Evolutionary conservation across 2,797 vertebrate genomes (phyloP).

Genomic region (Geotrypetes seraphini): DNA sequence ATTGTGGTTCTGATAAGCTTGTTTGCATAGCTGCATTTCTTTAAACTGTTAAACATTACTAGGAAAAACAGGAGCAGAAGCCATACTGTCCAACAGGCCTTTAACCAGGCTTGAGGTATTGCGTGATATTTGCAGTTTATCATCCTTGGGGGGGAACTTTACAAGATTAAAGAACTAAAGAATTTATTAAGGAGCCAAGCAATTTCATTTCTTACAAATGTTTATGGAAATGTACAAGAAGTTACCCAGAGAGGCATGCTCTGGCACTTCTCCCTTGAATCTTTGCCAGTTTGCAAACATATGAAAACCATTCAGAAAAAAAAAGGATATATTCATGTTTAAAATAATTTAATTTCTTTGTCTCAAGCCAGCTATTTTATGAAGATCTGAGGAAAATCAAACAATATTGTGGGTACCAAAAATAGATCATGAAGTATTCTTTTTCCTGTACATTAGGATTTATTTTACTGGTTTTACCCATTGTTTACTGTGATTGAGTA

Average conservation of each 20-base stretch:
- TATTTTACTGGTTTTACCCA: no score
- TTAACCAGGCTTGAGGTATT: slow-evolving; percentile 29
- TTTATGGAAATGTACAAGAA: slow-evolving; percentile 42
- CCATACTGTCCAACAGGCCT: slow-evolving; percentile 17
- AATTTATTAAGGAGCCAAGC: slow-evolving; percentile 22
- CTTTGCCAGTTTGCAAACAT: slow-evolving; percentile 34
- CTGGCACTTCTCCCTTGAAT: slow-evolving; percentile 41
- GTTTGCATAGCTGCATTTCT: slow-evolving; percentile 50
- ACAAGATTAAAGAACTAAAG: slow-evolving; percentile 32
- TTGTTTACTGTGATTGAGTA: no score
- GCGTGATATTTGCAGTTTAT: slow-evolving; percentile 30
- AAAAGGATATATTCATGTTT: slow-evolving; percentile 24
- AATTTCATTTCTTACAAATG: slow-evolving; percentile 36
- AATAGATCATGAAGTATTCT: no score
- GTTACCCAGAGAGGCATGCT: slow-evolving; percentile 10
- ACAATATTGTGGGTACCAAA: slow-evolving; percentile 19
- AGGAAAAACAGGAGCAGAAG: slow-evolving; percentile 26
- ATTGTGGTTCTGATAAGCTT: slow-evolving; percentile 46
- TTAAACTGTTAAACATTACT: slow-evolving; percentile 38
- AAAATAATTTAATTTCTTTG: slow-evolving; percentile 21
- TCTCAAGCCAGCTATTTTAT: slow-evolving; percentile 26
- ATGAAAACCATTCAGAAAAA: slow-evolving; percentile 25
- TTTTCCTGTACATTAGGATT: no score
- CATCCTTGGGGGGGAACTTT: slow-evolving; percentile 35
- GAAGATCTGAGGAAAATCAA: slow-evolving; percentile 32